Evolutionary conservation across 2,113 vertebrate genomes (phyloP).

Genomic region (Ammodytes dubius): DNA sequence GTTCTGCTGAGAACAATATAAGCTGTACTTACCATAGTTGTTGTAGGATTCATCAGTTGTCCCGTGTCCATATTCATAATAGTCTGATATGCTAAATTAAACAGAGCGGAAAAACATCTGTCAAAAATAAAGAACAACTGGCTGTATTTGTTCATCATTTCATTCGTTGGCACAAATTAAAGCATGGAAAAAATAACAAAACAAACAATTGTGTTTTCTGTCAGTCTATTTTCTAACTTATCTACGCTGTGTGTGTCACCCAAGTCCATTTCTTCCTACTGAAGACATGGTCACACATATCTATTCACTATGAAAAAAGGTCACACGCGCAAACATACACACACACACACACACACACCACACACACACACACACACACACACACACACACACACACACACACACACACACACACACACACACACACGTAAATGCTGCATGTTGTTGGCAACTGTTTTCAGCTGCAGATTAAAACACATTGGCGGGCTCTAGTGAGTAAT

Average conservation of each 20-base stretch:
- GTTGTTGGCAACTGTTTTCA: slow-evolving; percentile 25
- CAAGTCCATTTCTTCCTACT: not conserved
- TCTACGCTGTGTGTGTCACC: not conserved
- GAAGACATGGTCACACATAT: not conserved
- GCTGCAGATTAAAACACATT: slow-evolving; percentile 28
- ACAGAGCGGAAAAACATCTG: slow-evolving; percentile 52
- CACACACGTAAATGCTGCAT: slow-evolving; percentile 1
- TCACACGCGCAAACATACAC: too few species aligned
- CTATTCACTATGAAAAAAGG: not conserved
- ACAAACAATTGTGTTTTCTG: not conserved
- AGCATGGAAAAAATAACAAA: not conserved
- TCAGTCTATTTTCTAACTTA: not conserved
- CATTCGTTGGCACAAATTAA: not conserved
- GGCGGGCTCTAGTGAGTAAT: slow-evolving; percentile 21
- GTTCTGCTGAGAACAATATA: slow-evolving; percentile 43
- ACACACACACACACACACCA: too few species aligned
- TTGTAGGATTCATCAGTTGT: slow-evolving; percentile 93
- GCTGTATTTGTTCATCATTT: not conserved
- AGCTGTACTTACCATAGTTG: slow-evolving; percentile 92
- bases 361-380: too few species aligned
- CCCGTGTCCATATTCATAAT: slow-evolving; percentile 95
- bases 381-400: too few species aligned
- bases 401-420: not conserved
- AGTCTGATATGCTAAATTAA: slow-evolving; percentile 92
- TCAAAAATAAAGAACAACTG: slow-evolving; percentile 9